These are phyloP conservation scores for Schizopygopsis malacanthus DNA, from an alignment of 2,797 vertebrate species.

Conservation along the genomic window DNA sequence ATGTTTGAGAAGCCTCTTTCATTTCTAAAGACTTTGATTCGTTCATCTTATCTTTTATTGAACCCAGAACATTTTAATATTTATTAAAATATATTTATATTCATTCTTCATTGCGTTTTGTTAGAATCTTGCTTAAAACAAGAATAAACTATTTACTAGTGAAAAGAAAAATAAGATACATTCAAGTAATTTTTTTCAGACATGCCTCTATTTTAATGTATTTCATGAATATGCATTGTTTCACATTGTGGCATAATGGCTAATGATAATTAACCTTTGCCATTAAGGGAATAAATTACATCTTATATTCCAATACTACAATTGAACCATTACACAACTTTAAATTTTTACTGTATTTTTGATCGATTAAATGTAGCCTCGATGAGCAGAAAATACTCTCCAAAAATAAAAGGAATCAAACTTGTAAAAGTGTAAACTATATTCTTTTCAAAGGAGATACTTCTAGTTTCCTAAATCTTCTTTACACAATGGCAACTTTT, in stretches of 20 bases:
- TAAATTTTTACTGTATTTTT: not conserved
- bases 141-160: not conserved
- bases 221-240: not conserved
- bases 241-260: too few species aligned
- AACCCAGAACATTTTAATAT: not conserved
- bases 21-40: not conserved
- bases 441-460: not conserved
- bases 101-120: not conserved
- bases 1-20: not conserved
- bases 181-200: not conserved
- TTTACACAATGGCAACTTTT: not conserved
- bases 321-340: too few species aligned
- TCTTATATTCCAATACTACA: not conserved
- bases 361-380: not conserved
- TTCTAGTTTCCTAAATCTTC: not conserved
- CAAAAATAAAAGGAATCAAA: not conserved
- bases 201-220: not conserved
- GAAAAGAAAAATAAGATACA: not conserved
- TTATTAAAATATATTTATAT: not conserved
- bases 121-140: not conserved
- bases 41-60: not conserved
- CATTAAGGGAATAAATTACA: too few species aligned
- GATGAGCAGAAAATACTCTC: not conserved
- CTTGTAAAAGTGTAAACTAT: not conserved
- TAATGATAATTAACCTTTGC: not conserved